These are phyloP conservation scores for Heptranchias perlo DNA, from an alignment of 2,113 vertebrate genomes.

Conservation along the genomic window DNA sequence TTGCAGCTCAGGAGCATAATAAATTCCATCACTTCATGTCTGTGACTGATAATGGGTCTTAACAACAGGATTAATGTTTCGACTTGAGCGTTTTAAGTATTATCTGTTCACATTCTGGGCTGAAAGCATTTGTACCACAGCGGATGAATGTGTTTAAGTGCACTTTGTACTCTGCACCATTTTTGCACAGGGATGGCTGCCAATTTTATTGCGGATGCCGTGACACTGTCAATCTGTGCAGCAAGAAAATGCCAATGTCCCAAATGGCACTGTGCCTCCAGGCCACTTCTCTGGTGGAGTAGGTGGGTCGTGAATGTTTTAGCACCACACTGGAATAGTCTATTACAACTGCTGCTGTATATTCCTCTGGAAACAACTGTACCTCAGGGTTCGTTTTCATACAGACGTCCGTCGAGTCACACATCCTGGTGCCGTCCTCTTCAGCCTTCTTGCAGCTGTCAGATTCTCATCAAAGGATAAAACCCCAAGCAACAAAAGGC, in stretches of 20 bases:
- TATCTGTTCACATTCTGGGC: not conserved
- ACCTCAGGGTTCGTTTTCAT: not conserved
- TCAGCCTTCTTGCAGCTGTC: not conserved
- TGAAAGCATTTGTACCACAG: slow-evolving; percentile 8
- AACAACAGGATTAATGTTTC: slow-evolving; percentile 12
- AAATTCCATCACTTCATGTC: not conserved
- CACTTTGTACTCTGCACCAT: not conserved
- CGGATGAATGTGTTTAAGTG: not conserved
- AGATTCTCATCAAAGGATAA: not conserved
- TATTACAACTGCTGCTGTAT: not conserved
- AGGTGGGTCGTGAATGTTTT: not conserved
- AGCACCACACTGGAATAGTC: not conserved
- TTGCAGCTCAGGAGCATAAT: not conserved
- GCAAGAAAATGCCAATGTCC: not conserved
- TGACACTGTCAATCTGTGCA: not conserved
- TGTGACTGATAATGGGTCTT: not conserved
- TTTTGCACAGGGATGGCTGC: not conserved
- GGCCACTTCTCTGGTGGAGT: not conserved
- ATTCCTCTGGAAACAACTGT: not conserved
- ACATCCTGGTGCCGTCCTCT: not conserved
- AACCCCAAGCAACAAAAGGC: not conserved
- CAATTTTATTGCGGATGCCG: not conserved
- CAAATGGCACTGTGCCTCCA: not conserved
- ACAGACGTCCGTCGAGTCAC: not conserved
- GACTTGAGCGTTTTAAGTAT: not conserved